Conservation (phyloP, 2,888 invertebrate species). For the Trichopoda pennipes region DNA sequence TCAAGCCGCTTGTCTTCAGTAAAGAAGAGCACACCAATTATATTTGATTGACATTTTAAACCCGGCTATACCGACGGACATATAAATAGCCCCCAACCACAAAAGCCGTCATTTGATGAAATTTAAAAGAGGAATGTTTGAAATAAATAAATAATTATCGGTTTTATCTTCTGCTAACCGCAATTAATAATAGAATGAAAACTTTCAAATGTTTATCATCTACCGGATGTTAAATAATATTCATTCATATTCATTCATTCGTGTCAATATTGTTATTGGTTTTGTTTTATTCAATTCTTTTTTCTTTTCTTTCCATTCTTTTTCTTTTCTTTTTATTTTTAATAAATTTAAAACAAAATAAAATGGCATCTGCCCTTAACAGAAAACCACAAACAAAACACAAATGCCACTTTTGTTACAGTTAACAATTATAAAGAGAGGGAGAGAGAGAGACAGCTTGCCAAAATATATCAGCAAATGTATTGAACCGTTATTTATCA, state of each 20-base stretch:
- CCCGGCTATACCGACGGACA: slow-evolving; percentile 1
- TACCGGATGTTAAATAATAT: slow-evolving; percentile 45
- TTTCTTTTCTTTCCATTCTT: not conserved
- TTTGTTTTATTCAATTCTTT: not conserved
- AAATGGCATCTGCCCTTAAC: slow-evolving; percentile 14
- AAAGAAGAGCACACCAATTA: slow-evolving; percentile 3
- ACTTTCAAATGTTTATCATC: not conserved
- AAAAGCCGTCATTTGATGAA: slow-evolving; percentile 37
- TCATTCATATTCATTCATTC: not conserved
- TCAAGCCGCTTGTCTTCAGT: no score
- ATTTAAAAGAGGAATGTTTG: not conserved
- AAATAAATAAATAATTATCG: slow-evolving; percentile 35
- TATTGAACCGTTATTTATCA: no score
- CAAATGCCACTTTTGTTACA: no score
- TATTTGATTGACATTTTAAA: slow-evolving; percentile 64
- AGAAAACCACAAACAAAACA: slow-evolving; percentile 5
- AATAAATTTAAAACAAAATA: not conserved
- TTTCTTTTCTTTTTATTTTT: not conserved
- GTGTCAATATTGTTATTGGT: not conserved
- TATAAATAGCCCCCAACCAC: not conserved
- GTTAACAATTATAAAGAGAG: no score
- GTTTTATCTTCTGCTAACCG: slow-evolving; percentile 13
- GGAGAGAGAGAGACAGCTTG: no score
- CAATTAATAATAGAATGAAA: slow-evolving; percentile 11
- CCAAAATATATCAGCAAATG: no score